Evolutionary conservation across 2,888 invertebrate genomes (phyloP).

Genomic region (Capitulum mitella): DNA sequence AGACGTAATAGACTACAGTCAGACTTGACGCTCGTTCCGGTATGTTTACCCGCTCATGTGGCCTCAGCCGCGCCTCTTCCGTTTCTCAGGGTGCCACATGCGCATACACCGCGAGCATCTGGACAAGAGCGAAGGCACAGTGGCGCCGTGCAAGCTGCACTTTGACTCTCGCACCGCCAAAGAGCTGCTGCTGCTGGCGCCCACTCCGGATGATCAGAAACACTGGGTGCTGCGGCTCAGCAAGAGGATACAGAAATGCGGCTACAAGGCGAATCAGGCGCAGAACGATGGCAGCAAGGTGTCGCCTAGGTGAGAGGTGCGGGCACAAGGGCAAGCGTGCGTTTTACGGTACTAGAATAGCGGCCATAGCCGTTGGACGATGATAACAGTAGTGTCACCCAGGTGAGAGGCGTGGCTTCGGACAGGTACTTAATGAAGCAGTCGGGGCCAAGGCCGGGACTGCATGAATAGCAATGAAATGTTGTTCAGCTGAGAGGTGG

Average conservation of each 20-base stretch:
- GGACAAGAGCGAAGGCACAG: constrained; percentile 70
- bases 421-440: too few relatives aligned
- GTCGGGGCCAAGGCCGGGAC: too few relatives aligned
- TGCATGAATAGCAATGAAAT: too few relatives aligned
- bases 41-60: too few relatives aligned
- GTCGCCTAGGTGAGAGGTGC: constrained; percentile 60
- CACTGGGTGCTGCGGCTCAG: constrained; percentile 82
- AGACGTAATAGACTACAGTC: too few relatives aligned
- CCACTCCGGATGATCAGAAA: constrained; percentile 73
- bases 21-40: too few relatives aligned
- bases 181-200: constrained; percentile 83
- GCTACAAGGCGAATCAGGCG: constrained; percentile 73
- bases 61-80: too few relatives aligned
- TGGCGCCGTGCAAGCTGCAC: constrained; percentile 93
- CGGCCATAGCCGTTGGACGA: too few relatives aligned
- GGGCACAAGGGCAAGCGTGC: background rate
- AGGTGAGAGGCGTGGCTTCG: too few relatives aligned
- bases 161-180: constrained; percentile 89
- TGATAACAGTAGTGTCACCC: too few relatives aligned
- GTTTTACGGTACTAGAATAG: too few relatives aligned
- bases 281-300: constrained; percentile 59
- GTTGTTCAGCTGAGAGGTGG: too few relatives aligned
- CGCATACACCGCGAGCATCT: constrained; percentile 98
- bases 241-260: constrained; percentile 85
- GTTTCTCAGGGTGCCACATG: constrained; percentile 89